Evolutionary conservation across 2,888 invertebrate genomes (phyloP), one percentile per base, ranked within the genome.

Genomic region (Calliphora vomitoria): DNA sequence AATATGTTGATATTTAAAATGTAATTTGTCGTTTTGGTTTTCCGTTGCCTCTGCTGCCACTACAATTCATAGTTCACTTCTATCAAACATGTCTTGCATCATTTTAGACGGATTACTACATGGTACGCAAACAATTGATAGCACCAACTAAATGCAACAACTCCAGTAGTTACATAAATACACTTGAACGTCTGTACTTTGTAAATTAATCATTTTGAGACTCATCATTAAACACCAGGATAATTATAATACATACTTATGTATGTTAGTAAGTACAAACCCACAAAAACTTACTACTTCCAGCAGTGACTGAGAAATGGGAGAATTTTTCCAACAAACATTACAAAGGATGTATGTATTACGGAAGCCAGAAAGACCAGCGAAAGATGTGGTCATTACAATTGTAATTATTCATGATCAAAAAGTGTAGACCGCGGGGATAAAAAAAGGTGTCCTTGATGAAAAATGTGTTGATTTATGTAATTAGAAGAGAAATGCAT

Each of bases 381-480:
- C 41, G 35, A 71, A 35, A 55, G 68, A 62, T 58, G 69, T 44
- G 50, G 72, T 55, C 81, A 82, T 74, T 78, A 74, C 50, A 72
- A 76, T 72, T 84, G 81, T 81, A 87, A 87, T 84, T 84, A 87
- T 78, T 81, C 81, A 84, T 82, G 81, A 82, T 84, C 74, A 84
- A 87, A 87, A 76, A 76, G 62, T 69, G 71, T 53, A 78, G 47
- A 81, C 87, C 84, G 72, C 72, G 66, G 60, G n/a, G 50, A 44
- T 55, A n/a, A 44, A 62, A 71, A 66, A 74, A 44, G 81, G 35
- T 74, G 72, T 87, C 81, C 81, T 87, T 78, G 76, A 74, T 84
- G 84, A 81, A 87, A 87, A 87, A 84, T 84, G 81, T 87, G 84
- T 79, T 82, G 78, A 87, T 85, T 82, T 78, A 69, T 78, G 82